A percentile compares a stretch with the other conserved stretches of the same genome.
Evolutionary conservation across 2,888 invertebrate genomes (phyloP).

Genomic region (Pogonocherus hispidulus): DNA sequence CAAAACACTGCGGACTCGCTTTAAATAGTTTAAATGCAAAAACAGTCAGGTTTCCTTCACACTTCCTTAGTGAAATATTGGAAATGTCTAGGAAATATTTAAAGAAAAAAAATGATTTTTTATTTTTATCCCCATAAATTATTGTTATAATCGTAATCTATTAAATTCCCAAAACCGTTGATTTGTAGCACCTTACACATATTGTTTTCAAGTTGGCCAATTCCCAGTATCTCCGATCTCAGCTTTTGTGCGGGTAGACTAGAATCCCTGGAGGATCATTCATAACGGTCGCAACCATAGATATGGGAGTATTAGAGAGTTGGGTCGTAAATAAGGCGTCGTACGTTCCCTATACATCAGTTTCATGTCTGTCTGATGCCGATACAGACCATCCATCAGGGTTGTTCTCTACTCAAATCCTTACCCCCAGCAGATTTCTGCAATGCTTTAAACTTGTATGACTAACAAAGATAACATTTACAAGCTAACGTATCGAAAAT

Average conservation of each 20-base stretch:
- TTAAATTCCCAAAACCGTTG: background rate
- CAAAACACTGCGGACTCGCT: no score
- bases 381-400: constrained; percentile 67
- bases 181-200: background rate
- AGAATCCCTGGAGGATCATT: constrained; percentile 60
- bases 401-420: constrained; percentile 36
- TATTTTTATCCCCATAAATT: background rate
- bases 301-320: constrained; percentile 62
- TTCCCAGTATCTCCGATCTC: constrained; percentile 1
- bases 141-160: background rate
- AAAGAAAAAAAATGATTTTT: no score
- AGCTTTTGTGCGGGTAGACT: constrained; percentile 33
- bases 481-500: no score
- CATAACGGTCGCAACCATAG: constrained; percentile 63
- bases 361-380: constrained; percentile 61
- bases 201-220: constrained; percentile 1
- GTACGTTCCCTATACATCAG: constrained; percentile 61
- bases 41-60: no score
- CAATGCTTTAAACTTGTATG: constrained; percentile 24
- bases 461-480: background rate
- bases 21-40: no score
- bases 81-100: no score
- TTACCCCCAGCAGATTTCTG: constrained; percentile 41
- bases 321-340: constrained; percentile 63
- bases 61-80: no score